These are phyloP conservation scores for Bos indicus DNA, from an alignment of 2,113 vertebrate species.

Conservation along the genomic window DNA sequence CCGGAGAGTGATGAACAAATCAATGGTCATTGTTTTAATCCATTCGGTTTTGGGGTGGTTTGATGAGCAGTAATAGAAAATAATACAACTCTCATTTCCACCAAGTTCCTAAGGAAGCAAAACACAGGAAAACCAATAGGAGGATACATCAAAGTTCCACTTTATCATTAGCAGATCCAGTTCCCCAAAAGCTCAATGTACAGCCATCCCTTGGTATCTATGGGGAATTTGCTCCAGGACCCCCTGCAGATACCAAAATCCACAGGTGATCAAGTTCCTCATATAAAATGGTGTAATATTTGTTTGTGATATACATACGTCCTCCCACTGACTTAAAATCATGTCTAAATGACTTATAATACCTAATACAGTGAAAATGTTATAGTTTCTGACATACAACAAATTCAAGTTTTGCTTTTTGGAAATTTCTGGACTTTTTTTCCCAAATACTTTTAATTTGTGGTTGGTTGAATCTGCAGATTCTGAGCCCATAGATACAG, in stretches of 20 bases:
- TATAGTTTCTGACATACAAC: neutral
- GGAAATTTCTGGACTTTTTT: neutral
- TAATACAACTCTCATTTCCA: neutral
- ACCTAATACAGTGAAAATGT: neutral
- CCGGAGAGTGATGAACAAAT: neutral
- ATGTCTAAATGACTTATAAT: neutral
- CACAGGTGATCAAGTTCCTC: neutral
- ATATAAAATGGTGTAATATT: neutral
- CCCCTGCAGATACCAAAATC: neutral
- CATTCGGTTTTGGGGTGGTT: neutral
- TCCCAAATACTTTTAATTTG: neutral
- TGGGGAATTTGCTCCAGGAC: neutral
- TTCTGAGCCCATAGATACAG: neutral
- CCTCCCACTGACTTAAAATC: neutral
- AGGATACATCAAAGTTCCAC: neutral
- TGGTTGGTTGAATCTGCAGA: neutral
- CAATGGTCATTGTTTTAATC: neutral
- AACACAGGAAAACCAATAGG: neutral
- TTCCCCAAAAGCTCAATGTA: accelerated
- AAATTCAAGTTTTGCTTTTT: neutral
- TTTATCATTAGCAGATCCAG: neutral
- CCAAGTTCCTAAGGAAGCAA: neutral
- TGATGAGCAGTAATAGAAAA: neutral
- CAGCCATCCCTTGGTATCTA: neutral
- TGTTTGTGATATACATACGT: neutral